Evolutionary conservation across 1,140 invertebrate species (phyloP).

Genomic region (Scaptodrosophila lebanonensis): DNA sequence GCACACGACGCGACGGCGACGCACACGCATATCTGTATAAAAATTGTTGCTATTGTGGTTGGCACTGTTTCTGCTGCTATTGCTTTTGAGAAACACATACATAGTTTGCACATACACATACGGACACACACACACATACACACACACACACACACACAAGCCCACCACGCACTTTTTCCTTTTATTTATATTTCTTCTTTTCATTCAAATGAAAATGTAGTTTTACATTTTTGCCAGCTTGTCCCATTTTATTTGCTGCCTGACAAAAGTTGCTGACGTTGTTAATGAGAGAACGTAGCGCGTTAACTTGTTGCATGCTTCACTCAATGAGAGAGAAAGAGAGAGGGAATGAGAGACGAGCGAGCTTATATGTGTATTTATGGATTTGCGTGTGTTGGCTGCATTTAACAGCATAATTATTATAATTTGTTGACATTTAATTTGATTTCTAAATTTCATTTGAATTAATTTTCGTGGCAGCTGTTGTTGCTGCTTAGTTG

Average conservation of each 20-base stretch:
- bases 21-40: conserved; percentile 13
- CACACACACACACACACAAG: conserved; percentile 48
- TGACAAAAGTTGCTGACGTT: conserved; percentile 47
- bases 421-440: conserved; percentile 71
- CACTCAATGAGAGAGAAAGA: background rate
- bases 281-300: background rate
- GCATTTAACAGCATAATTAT: conserved; percentile 60
- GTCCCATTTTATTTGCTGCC: conserved; percentile 41
- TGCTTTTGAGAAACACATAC: conserved; percentile 11
- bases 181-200: background rate
- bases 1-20: conserved; percentile 40
- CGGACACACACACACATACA: no score
- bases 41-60: no score
- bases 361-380: background rate
- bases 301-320: no score
- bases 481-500: conserved; percentile 49
- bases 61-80: conserved; percentile 29
- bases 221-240: conserved; percentile 10
- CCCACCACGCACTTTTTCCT: conserved; percentile 45
- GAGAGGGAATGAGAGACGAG: background rate
- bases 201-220: conserved; percentile 2
- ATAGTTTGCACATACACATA: conserved; percentile 42
- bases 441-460: conserved; percentile 69
- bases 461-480: conserved; percentile 66
- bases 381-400: no score